Base-by-base conservation (phyloP, 2,797 vertebrate genomes). In the Meda fulgida region DNA sequence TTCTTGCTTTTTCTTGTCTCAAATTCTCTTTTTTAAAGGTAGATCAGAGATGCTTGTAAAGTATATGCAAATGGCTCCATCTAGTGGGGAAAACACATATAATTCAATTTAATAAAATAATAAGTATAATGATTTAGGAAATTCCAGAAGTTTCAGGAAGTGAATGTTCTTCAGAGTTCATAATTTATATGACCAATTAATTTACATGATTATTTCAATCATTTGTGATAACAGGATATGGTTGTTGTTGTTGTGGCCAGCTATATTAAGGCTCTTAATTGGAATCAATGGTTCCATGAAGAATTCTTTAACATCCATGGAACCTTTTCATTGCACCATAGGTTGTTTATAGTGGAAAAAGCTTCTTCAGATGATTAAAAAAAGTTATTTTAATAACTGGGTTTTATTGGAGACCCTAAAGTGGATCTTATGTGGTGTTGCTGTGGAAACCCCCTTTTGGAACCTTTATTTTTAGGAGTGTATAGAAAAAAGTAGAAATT, bases 61-160 rank as follows among this genome's bases (percentile, higher is more conserved):
- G 19, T 65, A 43, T 88, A 66, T 86, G 48, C 38, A 40, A n/a
- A 43, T 66, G 29, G 5, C 76, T 67, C 87, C 80, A 78, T 82
- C 88, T 84, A 58, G 83, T 88, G 90, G 81, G 31, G 71, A 65
- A 89, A 80, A 75, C 3, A n/a, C n/a, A n/a, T 7, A 14, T n/a
- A 7, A 70, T 70, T 58, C 23, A 58, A 8, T 26, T 7, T 3
- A 69, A 23, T 18, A 43, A 26, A 71, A 46, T 10, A 29, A 46
- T 46, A 29, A 18, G 9, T 19, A 18, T 46, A 46, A 46, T 10
- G 4, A 18, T 46, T 26, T 70, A 46, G 16, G 43, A 46, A 18
- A 46, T 46, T 46, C 23, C 67, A 40, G 21, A 46, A 26, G 70
- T 70, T 40, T 70, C 67, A n/a, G 14, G n/a, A 71, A 46, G 14